Evolutionary conservation across 2,797 vertebrate species (phyloP).

Genomic region (Rhinophrynus dorsalis): DNA sequence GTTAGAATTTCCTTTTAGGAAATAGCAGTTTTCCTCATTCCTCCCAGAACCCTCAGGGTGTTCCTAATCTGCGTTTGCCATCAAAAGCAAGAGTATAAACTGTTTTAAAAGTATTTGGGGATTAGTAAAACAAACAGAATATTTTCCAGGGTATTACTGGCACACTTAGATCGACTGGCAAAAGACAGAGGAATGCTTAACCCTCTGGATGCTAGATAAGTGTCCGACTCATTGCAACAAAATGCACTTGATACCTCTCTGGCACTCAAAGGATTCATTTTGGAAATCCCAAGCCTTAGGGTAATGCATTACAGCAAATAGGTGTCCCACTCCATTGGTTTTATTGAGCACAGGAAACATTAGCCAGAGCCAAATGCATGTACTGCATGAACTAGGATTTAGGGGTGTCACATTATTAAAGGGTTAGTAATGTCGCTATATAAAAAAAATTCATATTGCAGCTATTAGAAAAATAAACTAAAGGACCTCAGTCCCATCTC

Average conservation of each 20-base stretch:
- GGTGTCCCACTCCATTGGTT: constrained; percentile 19
- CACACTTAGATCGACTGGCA: constrained; percentile 20
- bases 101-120: constrained; percentile 32
- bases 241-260: no score
- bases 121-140: constrained; percentile 32
- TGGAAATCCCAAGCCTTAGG: constrained; percentile 23
- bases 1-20: constrained; percentile 55
- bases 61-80: constrained; percentile 52
- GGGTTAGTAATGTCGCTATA: no score
- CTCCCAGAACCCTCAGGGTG: constrained; percentile 52
- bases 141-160: constrained; percentile 25
- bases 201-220: no score
- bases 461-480: no score
- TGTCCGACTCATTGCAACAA: no score
- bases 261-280: constrained; percentile 39
- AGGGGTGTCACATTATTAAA: no score
- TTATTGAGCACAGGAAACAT: constrained; percentile 38
- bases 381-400: no score
- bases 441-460: no score
- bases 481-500: no score
- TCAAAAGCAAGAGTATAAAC: constrained; percentile 47
- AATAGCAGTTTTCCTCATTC: constrained; percentile 57
- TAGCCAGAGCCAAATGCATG: constrained; percentile 2
- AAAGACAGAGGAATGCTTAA: no score
- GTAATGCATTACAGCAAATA: constrained; percentile 32